Evolutionary conservation across 2,888 invertebrate genomes (phyloP), one percentile per base, ranked within the genome.

Genomic region (Drosophila pseudotalamancana): DNA sequence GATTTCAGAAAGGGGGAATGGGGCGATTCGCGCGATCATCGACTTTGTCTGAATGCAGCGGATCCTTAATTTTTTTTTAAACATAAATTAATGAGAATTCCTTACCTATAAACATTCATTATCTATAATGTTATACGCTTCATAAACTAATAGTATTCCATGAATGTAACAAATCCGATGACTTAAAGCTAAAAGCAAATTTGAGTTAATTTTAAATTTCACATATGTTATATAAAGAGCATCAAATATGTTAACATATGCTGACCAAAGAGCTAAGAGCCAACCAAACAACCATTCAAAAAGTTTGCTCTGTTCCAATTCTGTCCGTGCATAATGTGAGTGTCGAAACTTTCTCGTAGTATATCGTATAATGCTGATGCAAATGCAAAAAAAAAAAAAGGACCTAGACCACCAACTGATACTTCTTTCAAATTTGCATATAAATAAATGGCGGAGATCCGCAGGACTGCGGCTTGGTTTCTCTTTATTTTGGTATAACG

Each of bases 1-100:
- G 93, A 95, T 5, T 97, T 96, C 89, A 97, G 96, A 0, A 99
- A 99, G 89, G 99, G 99, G 0, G 99, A 99, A 0, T 99, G 99
- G 99, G 98, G 98, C 6, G 99, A 99, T 88, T 90, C 93, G 18
- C 85, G 98, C 66, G 97, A 98, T 92, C 95, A 95, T 88, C 93
- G 94, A 77, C 91, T 98, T 19, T 98, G 98, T 91, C 92, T 95
- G 31, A 94, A 95, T 71, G 95, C 95, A 93, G 21, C 31, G 8
- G 3, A 16, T 25, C 6, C 6, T 0, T 14, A 8, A 14, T n/a
- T n/a, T n/a, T n/a, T n/a, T n/a, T n/a, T n/a, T n/a, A n/a, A n/a
- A n/a, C n/a, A n/a, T n/a, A n/a, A n/a, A n/a, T n/a, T n/a, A n/a
- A n/a, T n/a, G n/a, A n/a, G n/a, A n/a, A n/a, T n/a, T n/a, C n/a